Evolutionary conservation across 2,797 vertebrate species (phyloP).

Genomic region (Anomalospiza imberbis): DNA sequence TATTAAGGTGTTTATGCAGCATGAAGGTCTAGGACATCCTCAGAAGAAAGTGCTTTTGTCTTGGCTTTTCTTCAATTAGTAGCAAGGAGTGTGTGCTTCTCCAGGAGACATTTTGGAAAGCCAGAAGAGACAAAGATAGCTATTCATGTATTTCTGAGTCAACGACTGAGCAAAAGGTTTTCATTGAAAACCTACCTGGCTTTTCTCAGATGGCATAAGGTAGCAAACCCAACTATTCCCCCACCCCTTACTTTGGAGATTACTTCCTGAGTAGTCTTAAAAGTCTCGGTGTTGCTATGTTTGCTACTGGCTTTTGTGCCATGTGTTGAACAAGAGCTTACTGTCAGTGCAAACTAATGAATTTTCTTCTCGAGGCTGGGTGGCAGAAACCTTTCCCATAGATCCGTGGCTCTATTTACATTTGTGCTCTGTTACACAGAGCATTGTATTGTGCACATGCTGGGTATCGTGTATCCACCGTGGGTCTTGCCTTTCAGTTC

Average conservation of each 20-base stretch:
- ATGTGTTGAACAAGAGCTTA: constrained; percentile 32
- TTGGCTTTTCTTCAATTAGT: background rate
- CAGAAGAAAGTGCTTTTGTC: background rate
- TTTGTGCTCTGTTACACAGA: background rate
- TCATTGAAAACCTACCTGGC: background rate
- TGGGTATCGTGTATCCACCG: background rate
- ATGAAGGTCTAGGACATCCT: background rate
- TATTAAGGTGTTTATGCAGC: background rate
- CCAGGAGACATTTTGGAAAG: background rate
- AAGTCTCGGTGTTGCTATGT: background rate
- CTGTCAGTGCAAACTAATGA: constrained; percentile 18
- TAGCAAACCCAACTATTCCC: background rate
- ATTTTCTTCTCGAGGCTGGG: background rate
- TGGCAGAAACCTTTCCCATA: constrained; percentile 15
- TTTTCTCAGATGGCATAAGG: background rate
- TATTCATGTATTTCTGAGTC: background rate
- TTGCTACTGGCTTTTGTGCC: constrained; percentile 23
- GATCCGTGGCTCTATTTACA: background rate
- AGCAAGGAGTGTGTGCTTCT: background rate
- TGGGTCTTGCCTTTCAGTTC: background rate
- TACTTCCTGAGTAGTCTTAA: background rate
- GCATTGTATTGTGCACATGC: background rate
- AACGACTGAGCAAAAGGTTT: background rate
- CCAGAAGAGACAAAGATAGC: background rate
- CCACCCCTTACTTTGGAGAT: background rate